These are phyloP conservation scores for Babylonia areolata DNA, from an alignment of 1,140 invertebrate species.

Conservation along the genomic window DNA sequence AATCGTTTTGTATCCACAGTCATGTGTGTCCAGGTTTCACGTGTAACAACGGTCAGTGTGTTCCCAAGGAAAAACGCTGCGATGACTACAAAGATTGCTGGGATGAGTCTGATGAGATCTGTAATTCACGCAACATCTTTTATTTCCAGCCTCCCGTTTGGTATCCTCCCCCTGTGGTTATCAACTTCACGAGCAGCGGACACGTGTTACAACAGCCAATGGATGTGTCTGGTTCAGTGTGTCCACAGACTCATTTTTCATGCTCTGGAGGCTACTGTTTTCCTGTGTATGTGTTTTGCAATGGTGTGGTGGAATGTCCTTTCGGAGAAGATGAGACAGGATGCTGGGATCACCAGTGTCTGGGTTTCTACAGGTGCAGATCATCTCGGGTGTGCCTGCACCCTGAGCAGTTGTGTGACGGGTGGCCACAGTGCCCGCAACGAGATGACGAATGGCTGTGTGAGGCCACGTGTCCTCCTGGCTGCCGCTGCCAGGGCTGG, in stretches of 20 bases:
- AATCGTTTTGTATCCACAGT: no score
- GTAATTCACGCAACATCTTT: neutral
- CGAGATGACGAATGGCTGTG: no score
- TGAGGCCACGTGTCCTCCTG: no score
- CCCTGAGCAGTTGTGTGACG: no score
- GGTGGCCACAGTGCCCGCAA: no score
- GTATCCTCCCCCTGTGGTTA: neutral
- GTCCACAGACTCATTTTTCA: neutral
- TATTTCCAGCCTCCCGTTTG: no score
- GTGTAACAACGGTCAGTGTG: no score
- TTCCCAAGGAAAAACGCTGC: no score
- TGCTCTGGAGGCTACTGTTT: conserved; percentile 1
- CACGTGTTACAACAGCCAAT: neutral
- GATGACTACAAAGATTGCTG: no score
- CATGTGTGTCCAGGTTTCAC: no score
- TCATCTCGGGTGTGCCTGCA: conserved; percentile 14
- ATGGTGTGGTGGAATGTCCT: neutral
- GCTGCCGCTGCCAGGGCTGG: no score
- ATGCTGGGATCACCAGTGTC: neutral
- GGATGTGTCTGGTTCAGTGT: neutral
- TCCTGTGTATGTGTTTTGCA: conserved; percentile 19
- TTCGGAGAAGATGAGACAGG: neutral
- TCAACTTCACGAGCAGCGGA: neutral
- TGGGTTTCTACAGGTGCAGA: conserved; percentile 13
- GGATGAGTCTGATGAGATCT: neutral